A percentile compares a stretch with the other conserved stretches of the same genome.
Evolutionary conservation across 2,888 invertebrate species (phyloP).

Genomic region (Pasiphila rectangulata): DNA sequence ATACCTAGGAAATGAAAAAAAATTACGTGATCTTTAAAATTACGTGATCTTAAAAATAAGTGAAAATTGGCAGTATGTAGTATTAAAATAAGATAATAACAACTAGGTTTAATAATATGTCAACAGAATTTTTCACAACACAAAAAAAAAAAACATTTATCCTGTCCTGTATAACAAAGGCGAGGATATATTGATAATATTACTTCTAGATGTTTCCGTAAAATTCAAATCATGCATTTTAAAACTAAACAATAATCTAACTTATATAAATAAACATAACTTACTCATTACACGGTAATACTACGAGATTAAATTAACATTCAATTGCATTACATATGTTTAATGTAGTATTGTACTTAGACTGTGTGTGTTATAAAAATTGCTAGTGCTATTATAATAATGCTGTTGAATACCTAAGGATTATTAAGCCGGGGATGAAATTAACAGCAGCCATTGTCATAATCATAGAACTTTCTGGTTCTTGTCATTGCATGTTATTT

Average conservation of each 20-base stretch:
- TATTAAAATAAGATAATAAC: slow-evolving; percentile 11
- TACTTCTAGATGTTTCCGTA: no score
- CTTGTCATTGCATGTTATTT: no score
- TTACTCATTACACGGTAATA: slow-evolving; percentile 34
- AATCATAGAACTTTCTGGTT: no score
- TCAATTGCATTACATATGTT: slow-evolving; percentile 57
- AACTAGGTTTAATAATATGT: neutral
- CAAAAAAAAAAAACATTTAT: neutral
- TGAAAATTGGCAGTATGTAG: slow-evolving; percentile 58
- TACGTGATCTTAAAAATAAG: slow-evolving; percentile 25
- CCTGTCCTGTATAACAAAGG: no score
- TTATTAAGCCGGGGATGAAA: slow-evolving; percentile 62
- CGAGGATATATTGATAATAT: no score
- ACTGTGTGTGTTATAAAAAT: slow-evolving; percentile 33
- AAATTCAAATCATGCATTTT: no score
- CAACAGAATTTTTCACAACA: neutral
- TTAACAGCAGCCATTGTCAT: no score
- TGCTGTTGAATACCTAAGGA: slow-evolving; percentile 27
- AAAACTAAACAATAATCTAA: no score
- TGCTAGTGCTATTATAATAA: slow-evolving; percentile 11
- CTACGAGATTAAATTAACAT: slow-evolving; percentile 69
- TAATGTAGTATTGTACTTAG: slow-evolving; percentile 56
- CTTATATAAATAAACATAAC: slow-evolving; percentile 9
- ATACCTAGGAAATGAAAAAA: no score
- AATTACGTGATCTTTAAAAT: neutral